Evolutionary conservation across 2,888 invertebrate genomes (phyloP).

Genomic region (Acleris cristana): DNA sequence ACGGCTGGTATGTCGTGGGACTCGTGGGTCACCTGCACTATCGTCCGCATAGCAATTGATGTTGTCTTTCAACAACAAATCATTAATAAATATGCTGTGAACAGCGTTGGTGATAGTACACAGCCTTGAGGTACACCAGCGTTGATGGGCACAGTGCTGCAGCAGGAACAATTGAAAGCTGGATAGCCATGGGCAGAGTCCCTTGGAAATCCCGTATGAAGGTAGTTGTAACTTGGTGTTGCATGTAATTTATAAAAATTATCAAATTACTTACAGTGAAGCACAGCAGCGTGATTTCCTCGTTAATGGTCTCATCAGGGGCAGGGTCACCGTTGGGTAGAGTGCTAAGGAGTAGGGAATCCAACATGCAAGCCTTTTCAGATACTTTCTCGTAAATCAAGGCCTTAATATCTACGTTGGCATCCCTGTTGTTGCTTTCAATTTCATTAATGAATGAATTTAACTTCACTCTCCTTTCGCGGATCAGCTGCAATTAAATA

Average conservation of each 20-base stretch:
- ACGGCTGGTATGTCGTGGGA: too few relatives aligned
- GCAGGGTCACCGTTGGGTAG: slow-evolving; percentile 46
- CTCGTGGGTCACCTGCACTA: too few relatives aligned
- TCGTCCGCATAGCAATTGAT: too few relatives aligned
- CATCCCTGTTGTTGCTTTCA: slow-evolving; percentile 46
- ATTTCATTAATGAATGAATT: slow-evolving; percentile 44
- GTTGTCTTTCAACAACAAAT: too few relatives aligned
- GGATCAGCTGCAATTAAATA: slow-evolving; percentile 45
- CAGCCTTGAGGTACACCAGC: too few relatives aligned
- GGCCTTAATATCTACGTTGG: slow-evolving; percentile 36
- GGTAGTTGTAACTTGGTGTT: too few relatives aligned
- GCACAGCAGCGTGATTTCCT: slow-evolving; percentile 50
- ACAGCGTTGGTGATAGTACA: too few relatives aligned
- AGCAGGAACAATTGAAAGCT: too few relatives aligned
- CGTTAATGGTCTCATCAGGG: slow-evolving; percentile 49
- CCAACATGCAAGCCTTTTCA: slow-evolving; percentile 46
- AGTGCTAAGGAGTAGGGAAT: slow-evolving; percentile 47
- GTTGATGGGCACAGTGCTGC: too few relatives aligned
- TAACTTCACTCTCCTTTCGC: slow-evolving; percentile 43
- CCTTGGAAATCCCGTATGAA: too few relatives aligned
- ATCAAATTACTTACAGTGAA: slow-evolving; percentile 47
- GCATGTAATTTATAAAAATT: not conserved
- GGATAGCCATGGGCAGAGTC: too few relatives aligned
- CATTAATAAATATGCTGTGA: too few relatives aligned
- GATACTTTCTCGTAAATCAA: slow-evolving; percentile 43